These are phyloP conservation scores for Watsonalla binaria DNA, from an alignment of 2,888 invertebrate genomes.

Conservation along the genomic window DNA sequence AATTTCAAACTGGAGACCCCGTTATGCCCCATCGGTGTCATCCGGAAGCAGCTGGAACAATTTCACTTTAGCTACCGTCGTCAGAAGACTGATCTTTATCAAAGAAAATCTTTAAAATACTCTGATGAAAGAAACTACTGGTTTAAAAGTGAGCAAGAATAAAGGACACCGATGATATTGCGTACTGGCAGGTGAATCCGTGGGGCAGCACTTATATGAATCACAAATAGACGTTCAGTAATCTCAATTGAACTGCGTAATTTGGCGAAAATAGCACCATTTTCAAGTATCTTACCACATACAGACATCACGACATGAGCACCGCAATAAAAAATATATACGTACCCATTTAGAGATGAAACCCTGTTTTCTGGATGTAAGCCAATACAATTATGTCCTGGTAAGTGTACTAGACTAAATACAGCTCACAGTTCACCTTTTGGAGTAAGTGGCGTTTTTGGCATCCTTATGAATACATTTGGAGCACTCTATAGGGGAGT, in stretches of 20 bases:
- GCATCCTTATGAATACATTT: neutral
- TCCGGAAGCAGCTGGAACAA: no score
- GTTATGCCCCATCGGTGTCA: no score
- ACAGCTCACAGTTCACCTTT: conserved; percentile 3
- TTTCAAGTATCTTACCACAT: conserved; percentile 20
- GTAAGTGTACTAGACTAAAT: conserved; percentile 25
- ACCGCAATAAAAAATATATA: conserved; percentile 60
- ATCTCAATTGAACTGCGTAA: neutral
- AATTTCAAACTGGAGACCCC: no score
- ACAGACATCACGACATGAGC: conserved; percentile 35
- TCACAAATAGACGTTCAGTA: neutral
- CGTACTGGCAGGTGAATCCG: no score
- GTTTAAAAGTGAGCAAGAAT: no score
- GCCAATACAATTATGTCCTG: conserved; percentile 58
- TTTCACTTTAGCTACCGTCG: no score
- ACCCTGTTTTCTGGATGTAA: conserved; percentile 39
- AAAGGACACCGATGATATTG: no score
- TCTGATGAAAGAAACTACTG: no score
- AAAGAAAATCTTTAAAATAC: no score
- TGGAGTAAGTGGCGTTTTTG: neutral
- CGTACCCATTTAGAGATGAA: conserved; percentile 60
- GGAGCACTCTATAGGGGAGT: neutral
- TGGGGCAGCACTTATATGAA: neutral
- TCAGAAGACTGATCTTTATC: no score
- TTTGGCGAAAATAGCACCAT: conserved; percentile 3